phyloP scores from a whole-genome alignment of 2,113 vertebrate genomes.

The Promerops cafer region DNA sequence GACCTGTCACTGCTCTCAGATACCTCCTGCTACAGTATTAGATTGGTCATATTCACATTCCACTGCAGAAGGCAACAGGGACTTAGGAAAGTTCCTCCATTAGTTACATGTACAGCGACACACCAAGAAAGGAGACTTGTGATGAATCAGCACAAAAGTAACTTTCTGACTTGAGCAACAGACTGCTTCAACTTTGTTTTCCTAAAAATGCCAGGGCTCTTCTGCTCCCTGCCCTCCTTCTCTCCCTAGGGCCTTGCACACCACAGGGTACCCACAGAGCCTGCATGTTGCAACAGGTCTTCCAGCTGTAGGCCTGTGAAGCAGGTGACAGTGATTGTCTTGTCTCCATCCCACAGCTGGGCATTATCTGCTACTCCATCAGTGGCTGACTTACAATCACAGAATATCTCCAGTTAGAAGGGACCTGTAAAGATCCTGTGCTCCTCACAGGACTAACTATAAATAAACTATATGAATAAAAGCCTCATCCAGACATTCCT shows the following conservation, averaged over 20 bases:
- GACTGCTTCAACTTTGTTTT: neutral
- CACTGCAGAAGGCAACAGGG: neutral
- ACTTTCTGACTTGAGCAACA: neutral
- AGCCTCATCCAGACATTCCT: neutral
- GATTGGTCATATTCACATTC: neutral
- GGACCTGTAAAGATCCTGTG: neutral
- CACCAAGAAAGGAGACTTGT: neutral
- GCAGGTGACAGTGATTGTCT: neutral
- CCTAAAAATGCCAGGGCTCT: neutral
- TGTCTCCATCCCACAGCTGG: neutral
- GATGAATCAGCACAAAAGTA: neutral
- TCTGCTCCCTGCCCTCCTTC: neutral
- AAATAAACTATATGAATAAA: neutral
- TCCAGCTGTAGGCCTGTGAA: neutral
- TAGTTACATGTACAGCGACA: neutral
- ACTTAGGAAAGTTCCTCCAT: neutral
- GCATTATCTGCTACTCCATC: neutral
- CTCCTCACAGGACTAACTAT: neutral
- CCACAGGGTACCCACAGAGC: neutral
- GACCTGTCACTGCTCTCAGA: neutral
- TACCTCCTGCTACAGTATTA: neutral
- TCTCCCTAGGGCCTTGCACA: rapidly evolving
- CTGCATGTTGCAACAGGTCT: neutral
- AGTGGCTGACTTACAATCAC: neutral
- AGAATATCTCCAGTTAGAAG: neutral